A percentile compares a stretch with the other conserved stretches of the same genome.
These are phyloP conservation scores for Hoplodrina blanda DNA, from an alignment of 2,888 invertebrate genomes.

Conservation along the genomic window DNA sequence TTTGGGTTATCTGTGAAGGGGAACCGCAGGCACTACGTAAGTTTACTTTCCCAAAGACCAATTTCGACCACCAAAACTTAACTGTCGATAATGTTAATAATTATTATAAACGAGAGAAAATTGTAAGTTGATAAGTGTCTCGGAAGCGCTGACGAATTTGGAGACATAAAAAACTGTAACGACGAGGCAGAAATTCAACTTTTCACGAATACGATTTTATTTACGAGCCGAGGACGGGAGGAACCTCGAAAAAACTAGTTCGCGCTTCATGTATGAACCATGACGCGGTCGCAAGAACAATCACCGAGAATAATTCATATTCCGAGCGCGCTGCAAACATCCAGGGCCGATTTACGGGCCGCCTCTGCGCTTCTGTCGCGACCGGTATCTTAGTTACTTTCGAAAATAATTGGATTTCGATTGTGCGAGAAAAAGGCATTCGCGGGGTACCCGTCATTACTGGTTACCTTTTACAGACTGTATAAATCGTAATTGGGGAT, in stretches of 20 bases:
- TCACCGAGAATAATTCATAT: conserved; percentile 90
- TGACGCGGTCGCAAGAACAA: conserved; percentile 89
- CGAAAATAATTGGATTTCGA: conserved; percentile 90
- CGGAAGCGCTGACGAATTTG: conserved; percentile 63
- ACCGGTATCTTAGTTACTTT: conserved; percentile 87
- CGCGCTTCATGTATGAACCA: conserved; percentile 91
- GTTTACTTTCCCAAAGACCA: conserved; percentile 76
- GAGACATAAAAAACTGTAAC: conserved; percentile 71
- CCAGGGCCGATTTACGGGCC: conserved; percentile 85
- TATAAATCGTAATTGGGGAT: conserved; percentile 88
- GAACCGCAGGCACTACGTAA: conserved; percentile 75
- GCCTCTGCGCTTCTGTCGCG: conserved; percentile 82
- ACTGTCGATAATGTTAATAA: conserved; percentile 82
- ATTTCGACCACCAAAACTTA: conserved; percentile 74
- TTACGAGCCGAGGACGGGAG: conserved; percentile 78
- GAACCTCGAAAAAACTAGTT: conserved; percentile 87
- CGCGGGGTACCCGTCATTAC: conserved; percentile 85
- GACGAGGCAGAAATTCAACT: conserved; percentile 77
- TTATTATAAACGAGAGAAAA: conserved; percentile 79
- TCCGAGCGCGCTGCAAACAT: conserved; percentile 89
- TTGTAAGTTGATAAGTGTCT: conserved; percentile 72
- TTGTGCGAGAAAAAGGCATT: conserved; percentile 85
- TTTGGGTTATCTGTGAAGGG: conserved; percentile 82
- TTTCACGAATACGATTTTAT: conserved; percentile 82
- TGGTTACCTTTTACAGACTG: conserved; percentile 86